Conservation (phyloP, 2,888 invertebrate species). For the Drosophila paranaensis region DNA sequence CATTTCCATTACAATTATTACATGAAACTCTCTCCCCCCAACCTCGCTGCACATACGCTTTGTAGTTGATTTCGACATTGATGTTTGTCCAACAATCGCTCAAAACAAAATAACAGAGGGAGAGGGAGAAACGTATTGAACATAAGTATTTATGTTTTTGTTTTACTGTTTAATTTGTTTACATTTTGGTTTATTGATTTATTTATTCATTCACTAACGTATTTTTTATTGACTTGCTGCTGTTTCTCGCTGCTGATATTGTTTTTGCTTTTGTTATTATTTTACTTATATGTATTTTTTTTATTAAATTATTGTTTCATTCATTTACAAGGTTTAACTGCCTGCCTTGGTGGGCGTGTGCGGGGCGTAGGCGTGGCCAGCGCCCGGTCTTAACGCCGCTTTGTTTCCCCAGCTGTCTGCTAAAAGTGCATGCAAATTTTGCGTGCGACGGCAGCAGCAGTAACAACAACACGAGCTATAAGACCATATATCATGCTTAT, state of each 20-base stretch:
- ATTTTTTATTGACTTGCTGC: constrained; percentile 65
- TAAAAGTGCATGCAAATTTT: constrained; percentile 65
- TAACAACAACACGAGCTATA: constrained; percentile 17
- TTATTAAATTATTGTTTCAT: constrained; percentile 48
- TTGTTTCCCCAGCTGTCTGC: constrained; percentile 31
- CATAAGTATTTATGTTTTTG: constrained; percentile 34
- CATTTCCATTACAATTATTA: not conserved
- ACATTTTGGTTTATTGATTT: constrained; percentile 70
- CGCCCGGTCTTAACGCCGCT: constrained; percentile 29
- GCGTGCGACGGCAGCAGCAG: constrained; percentile 50
- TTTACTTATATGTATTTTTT: constrained; percentile 17
- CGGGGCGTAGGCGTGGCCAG: constrained; percentile 47
- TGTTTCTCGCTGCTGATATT: constrained; percentile 15
- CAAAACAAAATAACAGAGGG: not conserved
- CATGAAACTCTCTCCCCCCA: not conserved
- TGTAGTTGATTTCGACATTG: constrained; percentile 37
- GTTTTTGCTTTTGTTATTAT: not conserved
- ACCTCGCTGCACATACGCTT: not conserved
- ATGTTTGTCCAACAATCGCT: constrained; percentile 29
- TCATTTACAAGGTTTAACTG: constrained; percentile 54
- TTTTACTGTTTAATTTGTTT: constrained; percentile 69
- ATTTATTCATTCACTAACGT: constrained; percentile 72
- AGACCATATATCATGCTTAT: constrained; percentile 59
- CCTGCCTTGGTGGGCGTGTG: constrained; percentile 21
- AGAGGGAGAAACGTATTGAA: constrained; percentile 19